Evolutionary conservation across 2,113 vertebrate species (phyloP), one percentile per base, ranked within the genome.

Genomic region (Podocnemis expansa): DNA sequence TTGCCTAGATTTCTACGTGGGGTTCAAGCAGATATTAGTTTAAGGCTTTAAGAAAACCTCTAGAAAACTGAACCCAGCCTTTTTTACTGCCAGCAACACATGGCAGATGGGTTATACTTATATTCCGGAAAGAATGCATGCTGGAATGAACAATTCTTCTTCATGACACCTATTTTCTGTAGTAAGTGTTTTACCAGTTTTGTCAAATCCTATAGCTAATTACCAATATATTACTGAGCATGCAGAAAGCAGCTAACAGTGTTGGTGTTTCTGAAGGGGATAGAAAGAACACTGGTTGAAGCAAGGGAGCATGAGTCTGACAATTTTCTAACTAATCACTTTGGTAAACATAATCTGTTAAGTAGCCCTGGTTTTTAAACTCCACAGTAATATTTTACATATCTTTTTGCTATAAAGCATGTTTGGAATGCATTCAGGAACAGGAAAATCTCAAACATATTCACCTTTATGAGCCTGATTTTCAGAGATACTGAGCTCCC

Each of bases 361-460:
- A 70, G n/a, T 70, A 70, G 67, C 67, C 38, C 6, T 60, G 31
- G 19, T 70, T 70, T 70, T 70, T 22, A 38, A 70, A 70, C 63
- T 38, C 63, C 63, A 38, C 67, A 41, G 67, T 70, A 70, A 70
- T 70, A 38, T 70, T 70, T 70, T 70, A 41, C 41, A 9, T 70
- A 21, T 70, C 21, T 19, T 38, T 4, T 22, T 70, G n/a, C 10
- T 19, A 70, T 8, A 70, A 70, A 41, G 27, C 9, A 3, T 4
- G 54, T 21, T 87, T 76, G 54, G 60, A 45, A 78, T 63, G 6
- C 5, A 34, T 38, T 80, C 54, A 87, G 87, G 27, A 82, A 29
- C 52, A 45, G 27, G 3, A 0, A 84, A 1, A 21, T 63, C 67
- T 78, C 70, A 78, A 51, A 4, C 51, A 1, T 2, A 0, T 5